phyloP scores from a whole-genome alignment of 2,888 invertebrate species.

The Cotesia congregata region DNA sequence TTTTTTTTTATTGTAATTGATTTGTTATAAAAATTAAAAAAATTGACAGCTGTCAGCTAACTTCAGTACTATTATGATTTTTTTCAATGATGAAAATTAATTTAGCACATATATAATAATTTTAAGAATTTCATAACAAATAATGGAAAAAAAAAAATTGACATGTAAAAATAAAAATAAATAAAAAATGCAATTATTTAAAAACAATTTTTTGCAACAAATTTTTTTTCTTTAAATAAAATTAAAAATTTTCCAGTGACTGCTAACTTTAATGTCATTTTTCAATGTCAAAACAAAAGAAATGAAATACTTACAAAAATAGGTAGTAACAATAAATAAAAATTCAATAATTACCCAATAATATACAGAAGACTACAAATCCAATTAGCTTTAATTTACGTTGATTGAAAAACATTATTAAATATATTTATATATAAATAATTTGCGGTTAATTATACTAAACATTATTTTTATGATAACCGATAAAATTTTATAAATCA shows the following conservation, averaged over 20 bases:
- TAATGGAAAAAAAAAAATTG: no score
- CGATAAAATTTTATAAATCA: neutral
- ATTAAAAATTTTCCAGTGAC: no score
- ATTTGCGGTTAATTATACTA: neutral
- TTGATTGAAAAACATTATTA: constrained; percentile 61
- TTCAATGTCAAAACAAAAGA: no score
- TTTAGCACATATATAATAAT: no score
- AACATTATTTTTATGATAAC: neutral
- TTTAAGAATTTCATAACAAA: no score
- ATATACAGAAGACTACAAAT: constrained; percentile 59
- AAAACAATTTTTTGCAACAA: no score
- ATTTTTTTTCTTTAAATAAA: no score
- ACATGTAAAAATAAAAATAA: no score
- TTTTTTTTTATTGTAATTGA: no score
- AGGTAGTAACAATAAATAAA: neutral
- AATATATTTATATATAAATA: constrained; percentile 28
- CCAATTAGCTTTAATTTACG: constrained; percentile 67
- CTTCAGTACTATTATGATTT: neutral
- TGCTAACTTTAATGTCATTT: no score
- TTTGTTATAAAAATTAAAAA: neutral
- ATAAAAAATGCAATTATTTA: no score
- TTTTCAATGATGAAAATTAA: neutral
- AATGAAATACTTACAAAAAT: neutral
- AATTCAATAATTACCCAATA: constrained; percentile 60
- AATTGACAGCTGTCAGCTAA: neutral